Conservation (phyloP, 2,797 vertebrate genomes). For the Crenuchus spilurus region DNA sequence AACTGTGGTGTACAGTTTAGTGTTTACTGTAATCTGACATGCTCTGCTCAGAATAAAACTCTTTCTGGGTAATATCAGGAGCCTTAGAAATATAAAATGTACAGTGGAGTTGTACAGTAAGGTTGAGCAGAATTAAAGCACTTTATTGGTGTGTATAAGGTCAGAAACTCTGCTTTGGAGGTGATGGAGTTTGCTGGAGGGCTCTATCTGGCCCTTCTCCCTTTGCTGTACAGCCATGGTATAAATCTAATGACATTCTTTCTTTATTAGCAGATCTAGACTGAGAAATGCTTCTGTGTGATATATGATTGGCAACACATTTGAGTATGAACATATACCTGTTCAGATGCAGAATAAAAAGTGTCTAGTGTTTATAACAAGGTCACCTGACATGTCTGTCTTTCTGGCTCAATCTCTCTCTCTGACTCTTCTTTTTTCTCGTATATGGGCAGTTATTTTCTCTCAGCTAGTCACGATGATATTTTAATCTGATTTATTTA, state of each 20-base stretch:
- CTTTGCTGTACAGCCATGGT: neutral
- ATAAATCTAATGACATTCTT: neutral
- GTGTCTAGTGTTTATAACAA: neutral
- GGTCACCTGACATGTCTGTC: conserved; percentile 7
- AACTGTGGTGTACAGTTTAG: no score
- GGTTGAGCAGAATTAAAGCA: no score
- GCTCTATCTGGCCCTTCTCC: neutral
- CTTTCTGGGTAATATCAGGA: no score
- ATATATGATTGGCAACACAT: neutral
- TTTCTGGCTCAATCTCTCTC: neutral
- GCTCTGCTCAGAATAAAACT: no score
- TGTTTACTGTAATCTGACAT: no score
- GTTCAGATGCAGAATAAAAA: neutral
- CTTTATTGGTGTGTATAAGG: no score
- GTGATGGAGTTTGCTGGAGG: neutral
- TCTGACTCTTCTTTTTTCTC: neutral
- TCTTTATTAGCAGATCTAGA: neutral
- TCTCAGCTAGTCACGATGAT: conserved; percentile 24
- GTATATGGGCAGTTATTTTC: neutral
- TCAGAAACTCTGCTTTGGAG: no score
- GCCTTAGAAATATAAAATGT: no score
- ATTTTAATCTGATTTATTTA: conserved; percentile 46
- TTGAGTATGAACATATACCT: neutral
- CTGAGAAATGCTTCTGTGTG: neutral
- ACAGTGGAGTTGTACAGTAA: no score